phyloP scores from a whole-genome alignment of 2,888 invertebrate species.

The Lepidochitona cinerea region DNA sequence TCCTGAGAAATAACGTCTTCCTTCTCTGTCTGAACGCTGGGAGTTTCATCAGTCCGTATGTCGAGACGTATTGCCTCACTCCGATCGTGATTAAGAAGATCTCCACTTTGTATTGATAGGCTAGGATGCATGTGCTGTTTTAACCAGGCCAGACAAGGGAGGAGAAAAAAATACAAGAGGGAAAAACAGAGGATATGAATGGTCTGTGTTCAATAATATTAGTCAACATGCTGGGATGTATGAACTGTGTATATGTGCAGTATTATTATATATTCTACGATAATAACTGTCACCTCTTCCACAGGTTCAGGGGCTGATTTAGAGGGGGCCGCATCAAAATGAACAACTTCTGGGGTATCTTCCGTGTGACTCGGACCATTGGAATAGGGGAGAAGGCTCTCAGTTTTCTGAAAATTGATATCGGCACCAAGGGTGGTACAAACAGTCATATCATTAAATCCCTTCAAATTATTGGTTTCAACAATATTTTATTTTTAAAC shows the following conservation, averaged over 20 bases:
- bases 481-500: no score
- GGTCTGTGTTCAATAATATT: no score
- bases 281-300: conserved; percentile 40
- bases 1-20: not conserved
- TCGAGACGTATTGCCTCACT: not conserved
- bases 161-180: no score
- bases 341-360: conserved; percentile 44
- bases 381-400: not conserved
- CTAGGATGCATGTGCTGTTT: conserved; percentile 4
- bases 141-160: no score
- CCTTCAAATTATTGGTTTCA: no score
- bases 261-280: no score
- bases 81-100: conserved; percentile 44
- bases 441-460: no score
- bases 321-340: conserved; percentile 37
- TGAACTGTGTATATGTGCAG: no score
- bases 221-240: no score
- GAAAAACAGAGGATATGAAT: no score
- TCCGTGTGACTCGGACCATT: conserved; percentile 11
- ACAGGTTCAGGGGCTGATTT: conserved; percentile 30
- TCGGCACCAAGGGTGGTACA: no score
- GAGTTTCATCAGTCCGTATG: not conserved
- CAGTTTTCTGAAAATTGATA: not conserved
- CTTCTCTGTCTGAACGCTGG: not conserved
- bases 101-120: conserved; percentile 66